Conservation (phyloP, 2,888 invertebrate species). For the Carabus problematicus region DNA sequence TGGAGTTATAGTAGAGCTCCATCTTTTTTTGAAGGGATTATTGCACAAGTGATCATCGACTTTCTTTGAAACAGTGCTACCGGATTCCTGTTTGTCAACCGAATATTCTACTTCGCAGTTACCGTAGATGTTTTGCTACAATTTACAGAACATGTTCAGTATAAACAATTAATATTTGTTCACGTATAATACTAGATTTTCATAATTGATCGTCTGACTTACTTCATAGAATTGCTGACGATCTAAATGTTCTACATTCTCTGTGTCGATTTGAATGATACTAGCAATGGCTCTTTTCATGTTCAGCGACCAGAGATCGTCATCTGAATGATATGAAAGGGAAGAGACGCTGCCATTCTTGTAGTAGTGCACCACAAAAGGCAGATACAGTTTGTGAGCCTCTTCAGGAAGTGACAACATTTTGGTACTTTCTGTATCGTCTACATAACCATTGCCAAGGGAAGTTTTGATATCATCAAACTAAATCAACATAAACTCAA, state of each 20-base stretch:
- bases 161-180: too few species aligned
- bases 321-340: slow-evolving; percentile 50
- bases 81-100: not conserved
- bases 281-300: slow-evolving; percentile 72
- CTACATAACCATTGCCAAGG: slow-evolving; percentile 2
- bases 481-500: not conserved
- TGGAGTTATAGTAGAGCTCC: not conserved
- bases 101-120: not conserved
- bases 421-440: not conserved
- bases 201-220: too few species aligned
- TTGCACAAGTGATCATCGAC: not conserved
- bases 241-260: too few species aligned
- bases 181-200: too few species aligned
- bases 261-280: slow-evolving; percentile 64
- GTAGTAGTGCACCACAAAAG: not conserved
- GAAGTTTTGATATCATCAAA: slow-evolving; percentile 17
- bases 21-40: too few species aligned
- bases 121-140: not conserved
- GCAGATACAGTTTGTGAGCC: not conserved
- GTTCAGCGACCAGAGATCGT: slow-evolving; percentile 71
- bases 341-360: not conserved
- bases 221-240: too few species aligned
- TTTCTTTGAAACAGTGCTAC: not conserved
- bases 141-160: too few species aligned
- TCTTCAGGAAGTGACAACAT: not conserved